Percentiles rank a stretch among this genome's conserved stretches.
Conservation (phyloP, 2,888 invertebrate species). For the Spicauda simplicius region DNA sequence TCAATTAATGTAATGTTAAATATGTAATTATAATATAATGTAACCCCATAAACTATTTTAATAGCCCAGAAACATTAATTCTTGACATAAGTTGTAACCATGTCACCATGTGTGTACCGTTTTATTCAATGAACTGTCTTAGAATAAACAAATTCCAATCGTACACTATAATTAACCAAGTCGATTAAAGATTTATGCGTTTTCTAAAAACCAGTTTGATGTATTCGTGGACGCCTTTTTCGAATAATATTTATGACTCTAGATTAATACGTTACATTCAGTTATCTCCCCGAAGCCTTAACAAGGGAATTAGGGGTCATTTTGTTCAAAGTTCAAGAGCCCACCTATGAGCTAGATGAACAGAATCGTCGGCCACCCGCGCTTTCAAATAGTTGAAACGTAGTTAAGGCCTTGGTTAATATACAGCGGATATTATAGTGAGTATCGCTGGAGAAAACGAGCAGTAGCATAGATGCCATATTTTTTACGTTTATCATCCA, state of each 20-base stretch:
- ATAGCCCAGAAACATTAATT: too few species aligned
- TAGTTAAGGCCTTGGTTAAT: constrained; percentile 44
- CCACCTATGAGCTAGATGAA: constrained; percentile 76
- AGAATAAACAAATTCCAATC: constrained; percentile 6
- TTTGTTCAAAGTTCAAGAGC: constrained; percentile 67
- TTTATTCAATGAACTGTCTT: neutral
- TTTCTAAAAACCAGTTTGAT: constrained; percentile 49
- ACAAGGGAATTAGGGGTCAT: constrained; percentile 81
- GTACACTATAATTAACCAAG: constrained; percentile 39
- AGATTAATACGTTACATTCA: constrained; percentile 72
- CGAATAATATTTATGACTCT: constrained; percentile 62
- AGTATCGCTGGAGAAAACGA: too few species aligned
- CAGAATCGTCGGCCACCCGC: constrained; percentile 78
- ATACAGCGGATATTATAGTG: neutral
- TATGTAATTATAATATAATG: too few species aligned
- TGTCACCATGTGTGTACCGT: neutral
- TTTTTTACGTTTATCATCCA: too few species aligned
- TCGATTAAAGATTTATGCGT: constrained; percentile 50
- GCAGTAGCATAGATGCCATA: too few species aligned
- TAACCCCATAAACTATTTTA: too few species aligned
- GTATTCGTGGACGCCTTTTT: constrained; percentile 49
- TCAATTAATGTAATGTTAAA: too few species aligned
- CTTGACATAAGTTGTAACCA: too few species aligned
- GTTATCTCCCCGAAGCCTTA: constrained; percentile 65
- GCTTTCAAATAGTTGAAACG: constrained; percentile 53